phyloP scores from a whole-genome alignment of 2,113 vertebrate genomes.

The Turnix velox region DNA sequence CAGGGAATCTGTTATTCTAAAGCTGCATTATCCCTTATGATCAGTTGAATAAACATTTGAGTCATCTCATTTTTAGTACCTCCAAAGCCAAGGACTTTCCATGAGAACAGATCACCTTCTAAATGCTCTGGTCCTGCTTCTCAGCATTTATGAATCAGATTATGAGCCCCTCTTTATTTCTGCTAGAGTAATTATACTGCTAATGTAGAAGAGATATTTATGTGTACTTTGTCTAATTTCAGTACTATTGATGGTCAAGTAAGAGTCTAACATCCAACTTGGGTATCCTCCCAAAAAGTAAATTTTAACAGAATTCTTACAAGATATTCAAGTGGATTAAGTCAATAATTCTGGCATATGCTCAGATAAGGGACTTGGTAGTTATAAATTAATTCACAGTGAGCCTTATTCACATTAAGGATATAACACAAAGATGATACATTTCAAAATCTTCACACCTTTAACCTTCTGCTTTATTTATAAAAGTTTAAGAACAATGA shows the following conservation, averaged over 20 bases:
- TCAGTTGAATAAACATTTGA: constrained; percentile 5
- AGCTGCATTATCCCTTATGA: background rate
- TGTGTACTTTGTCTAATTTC: background rate
- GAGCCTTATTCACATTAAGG: background rate
- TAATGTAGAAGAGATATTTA: background rate
- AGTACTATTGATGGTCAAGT: background rate
- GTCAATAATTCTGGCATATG: background rate
- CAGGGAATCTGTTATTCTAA: background rate
- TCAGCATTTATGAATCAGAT: background rate
- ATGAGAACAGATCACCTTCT: constrained; percentile 6
- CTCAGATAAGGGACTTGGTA: background rate
- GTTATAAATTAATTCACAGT: background rate
- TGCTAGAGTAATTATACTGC: background rate
- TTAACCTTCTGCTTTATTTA: background rate
- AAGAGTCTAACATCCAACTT: background rate
- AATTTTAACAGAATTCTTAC: background rate
- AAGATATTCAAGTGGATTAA: background rate
- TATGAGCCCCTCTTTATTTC: background rate
- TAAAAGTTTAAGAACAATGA: background rate
- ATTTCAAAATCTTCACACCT: background rate
- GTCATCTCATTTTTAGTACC: background rate
- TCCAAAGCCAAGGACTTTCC: constrained; percentile 5
- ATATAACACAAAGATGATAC: background rate
- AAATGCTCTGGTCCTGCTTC: background rate
- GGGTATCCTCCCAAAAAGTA: background rate